Base-by-base conservation (phyloP, 2,888 invertebrate species). In the Nowickia ferox region DNA sequence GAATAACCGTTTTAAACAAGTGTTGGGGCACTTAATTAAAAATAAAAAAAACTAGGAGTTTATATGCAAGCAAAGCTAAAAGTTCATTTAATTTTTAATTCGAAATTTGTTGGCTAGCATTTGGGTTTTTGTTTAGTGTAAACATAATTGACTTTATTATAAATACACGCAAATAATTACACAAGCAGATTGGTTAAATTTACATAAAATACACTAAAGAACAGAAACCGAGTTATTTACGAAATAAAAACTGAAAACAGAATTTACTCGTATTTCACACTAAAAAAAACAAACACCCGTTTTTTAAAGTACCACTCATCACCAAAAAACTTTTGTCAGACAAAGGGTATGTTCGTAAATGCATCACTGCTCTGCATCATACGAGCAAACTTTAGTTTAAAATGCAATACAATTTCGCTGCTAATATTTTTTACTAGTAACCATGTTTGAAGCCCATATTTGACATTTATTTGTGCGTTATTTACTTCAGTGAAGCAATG, bases 31-130 rank as follows among this genome's bases (percentile, higher is more conserved):
- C 57, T 74, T 22, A 57, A 38, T 74, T 66, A n/a, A 65, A 80
- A 65, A 72, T 42, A 51, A 53, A 46, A 61, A n/a, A 19, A 15
- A 44, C 19, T 71, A 11, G 44, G 17, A 63, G 68, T 42, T 59
- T 59, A 17, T 59, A 15, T 48, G 17, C n/a, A 22, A 77, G 44
- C 51, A 44, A 63, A 53, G 6, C 61, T n/a, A 59, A 76, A 83
- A 71, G 71, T 72, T 72, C 77, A 84, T 78, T 66, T 40, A 72
- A 63, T 51, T 78, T 71, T 76, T 51, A 65, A 51, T 48, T 42
- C 48, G 30, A 65, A 72, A 51, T 68, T 74, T 78, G 59, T 78
- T 84, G 77, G 59, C 17, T 65, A 59, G 38, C 30, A 53, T 81
- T 75, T 19, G 17, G n/a, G 9, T 44, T 59, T 30, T 30, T 30